phyloP scores from a whole-genome alignment of 1,140 invertebrate genomes.

The Hypothenemus hampei region DNA sequence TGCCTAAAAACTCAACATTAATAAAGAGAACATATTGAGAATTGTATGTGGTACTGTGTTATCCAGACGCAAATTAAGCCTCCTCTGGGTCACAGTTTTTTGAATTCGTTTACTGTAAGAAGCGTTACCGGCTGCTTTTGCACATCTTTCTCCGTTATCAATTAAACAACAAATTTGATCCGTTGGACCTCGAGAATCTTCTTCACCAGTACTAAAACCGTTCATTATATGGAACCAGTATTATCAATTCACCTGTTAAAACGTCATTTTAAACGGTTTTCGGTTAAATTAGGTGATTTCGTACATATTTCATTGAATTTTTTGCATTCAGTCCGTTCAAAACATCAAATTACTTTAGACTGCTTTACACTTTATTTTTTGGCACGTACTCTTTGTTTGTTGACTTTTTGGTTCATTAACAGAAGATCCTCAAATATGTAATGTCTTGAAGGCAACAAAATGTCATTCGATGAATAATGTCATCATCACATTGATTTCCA shows the following conservation, averaged over 20 bases:
- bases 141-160: conserved; percentile 83
- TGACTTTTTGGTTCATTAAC: too few relatives aligned
- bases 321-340: too few relatives aligned
- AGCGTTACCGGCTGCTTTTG: conserved; percentile 85
- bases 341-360: too few relatives aligned
- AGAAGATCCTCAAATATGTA: too few relatives aligned
- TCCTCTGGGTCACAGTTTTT: conserved; percentile 89
- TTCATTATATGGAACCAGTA: conserved; percentile 51
- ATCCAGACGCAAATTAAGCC: conserved; percentile 85
- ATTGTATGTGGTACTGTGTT: conserved; percentile 49
- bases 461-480: too few relatives aligned
- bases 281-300: too few relatives aligned
- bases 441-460: too few relatives aligned
- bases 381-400: too few relatives aligned
- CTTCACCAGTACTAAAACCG: conserved; percentile 86
- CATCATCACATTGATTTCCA: too few relatives aligned
- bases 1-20: conserved; percentile 54
- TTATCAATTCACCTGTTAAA: not conserved
- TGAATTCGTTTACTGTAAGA: conserved; percentile 95
- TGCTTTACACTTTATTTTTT: too few relatives aligned
- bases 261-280: not conserved
- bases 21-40: not conserved
- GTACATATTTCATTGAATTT: too few relatives aligned
- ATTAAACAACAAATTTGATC: conserved; percentile 93
- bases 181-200: conserved; percentile 72